Base-by-base conservation (phyloP, 2,113 vertebrate species). In the Ammodytes dubius region DNA sequence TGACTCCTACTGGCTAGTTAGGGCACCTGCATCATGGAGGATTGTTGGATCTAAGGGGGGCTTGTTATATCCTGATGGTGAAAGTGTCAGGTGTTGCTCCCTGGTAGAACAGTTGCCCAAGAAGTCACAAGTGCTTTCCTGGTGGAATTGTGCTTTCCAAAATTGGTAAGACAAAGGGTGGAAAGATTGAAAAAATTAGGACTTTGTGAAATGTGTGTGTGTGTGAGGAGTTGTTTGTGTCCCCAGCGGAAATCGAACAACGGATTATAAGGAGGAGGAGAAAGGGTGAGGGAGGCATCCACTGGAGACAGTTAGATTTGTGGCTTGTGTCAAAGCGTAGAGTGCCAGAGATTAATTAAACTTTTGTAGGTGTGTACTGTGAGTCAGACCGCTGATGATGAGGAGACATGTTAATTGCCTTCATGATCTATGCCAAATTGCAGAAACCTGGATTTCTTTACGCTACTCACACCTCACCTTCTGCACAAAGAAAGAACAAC, bases 281-380 rank as follows among this genome's bases (percentile, higher is more conserved):
- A 68, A 80, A 47, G 40, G 72, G 76, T 59, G 50, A 87, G 79
- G 79, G 79, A 88, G 73, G 84, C 79, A 59, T 84, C 84, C 87
- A 85, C 86, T 66, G 61, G 79, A 86, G 74, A 91, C 65, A 4
- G 65, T 64, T 49, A 70, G 82, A 83, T 88, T 84, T 89, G 91
- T 82, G 87, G 75, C 67, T 77, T 89, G 87, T 63, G 67, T 88
- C 81, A 82, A 88, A 81, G 82, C 67, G 64, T 40, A 70, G 74
- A 90, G 85, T 90, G 91, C 89, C 76, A 83, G 85, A 91, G 90
- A 93, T 92, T 84, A 91, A 93, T 94, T 90, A 91, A 92, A 92
- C 83, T 79, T 86, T 89, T 74, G 70, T 78, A 83, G 81, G 82
- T 87, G 76, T 80, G 78, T 67, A 60, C 80, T 81, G 86, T 82